Evolutionary conservation across 2,888 invertebrate species (phyloP), one percentile per base, ranked within the genome.

Genomic region (Harpagoxenus sublaevis): DNA sequence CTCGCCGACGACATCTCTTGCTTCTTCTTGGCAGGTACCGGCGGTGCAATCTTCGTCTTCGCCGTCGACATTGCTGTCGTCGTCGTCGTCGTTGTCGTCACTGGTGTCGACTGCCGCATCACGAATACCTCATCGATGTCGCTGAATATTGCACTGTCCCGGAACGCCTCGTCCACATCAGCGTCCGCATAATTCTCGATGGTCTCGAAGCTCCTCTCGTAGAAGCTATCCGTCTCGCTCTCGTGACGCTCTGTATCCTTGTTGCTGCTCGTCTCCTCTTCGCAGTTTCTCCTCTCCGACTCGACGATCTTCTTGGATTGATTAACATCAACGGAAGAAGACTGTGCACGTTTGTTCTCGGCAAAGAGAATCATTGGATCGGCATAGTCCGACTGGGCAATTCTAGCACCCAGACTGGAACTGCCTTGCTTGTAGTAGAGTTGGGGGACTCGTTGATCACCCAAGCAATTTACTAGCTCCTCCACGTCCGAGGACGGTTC

Each of bases 371-470:
- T 97, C 73, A 97, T 96, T 0, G 98, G 98, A 94, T 98, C 98
- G 0, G 97, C 98, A 92, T 98, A 98, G 93, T 98, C 98, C 0
- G 98, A 97, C 90, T 98, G 97, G 0, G 98, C 98, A 93, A 99
- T 98, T 88, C 98, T 97, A 60, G 98, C 98, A 0, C 98, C 98
- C 89, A 98, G 96, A 85, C 97, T 96, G 89, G 97, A 97, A 89
- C 98, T 98, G 15, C 98, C 98, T 95, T 97, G 98, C 93, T 97
- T 97, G 92, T 97, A 97, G 70, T 94, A 95, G 0, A 92, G 65
- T 6, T 94, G 89, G n/a, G 92, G 88, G 71, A 92, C 85, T 48
- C 91, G 89, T 0, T 87, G 82, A 39, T 90, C 86, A 0, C 89
- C 86, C 3, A 90, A 89, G 68, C 92, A 93, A 3, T 94, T 92